These are phyloP conservation scores for Tetrapedia diversipes DNA, from an alignment of 2,888 invertebrate genomes.

Conservation along the genomic window DNA sequence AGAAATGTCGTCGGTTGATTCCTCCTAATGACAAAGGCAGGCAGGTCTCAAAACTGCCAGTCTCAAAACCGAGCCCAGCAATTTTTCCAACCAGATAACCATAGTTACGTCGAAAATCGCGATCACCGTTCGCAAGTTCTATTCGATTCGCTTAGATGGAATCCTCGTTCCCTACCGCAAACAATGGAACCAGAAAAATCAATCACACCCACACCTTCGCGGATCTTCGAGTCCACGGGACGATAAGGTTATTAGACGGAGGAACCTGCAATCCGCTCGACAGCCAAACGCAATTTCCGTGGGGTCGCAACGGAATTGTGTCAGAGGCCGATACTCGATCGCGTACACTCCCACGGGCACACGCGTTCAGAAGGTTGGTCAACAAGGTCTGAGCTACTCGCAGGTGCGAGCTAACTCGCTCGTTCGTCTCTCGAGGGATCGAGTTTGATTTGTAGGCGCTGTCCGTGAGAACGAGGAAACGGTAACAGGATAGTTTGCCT, in stretches of 20 bases:
- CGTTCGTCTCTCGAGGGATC: conserved; percentile 65
- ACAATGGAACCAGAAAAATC: not conserved
- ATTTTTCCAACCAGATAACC: not conserved
- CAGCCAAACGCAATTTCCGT: not conserved
- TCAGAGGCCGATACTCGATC: not conserved
- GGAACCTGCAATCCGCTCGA: not conserved
- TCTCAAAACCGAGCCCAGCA: not conserved
- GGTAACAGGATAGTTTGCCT: too few species aligned
- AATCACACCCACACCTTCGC: not conserved
- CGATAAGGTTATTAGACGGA: not conserved
- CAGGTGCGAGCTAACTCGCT: conserved; percentile 27
- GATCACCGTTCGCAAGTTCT: not conserved
- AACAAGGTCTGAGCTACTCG: conserved; percentile 22
- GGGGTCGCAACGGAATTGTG: not conserved
- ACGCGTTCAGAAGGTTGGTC: not conserved
- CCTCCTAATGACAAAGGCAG: too few species aligned
- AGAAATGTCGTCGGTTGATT: too few species aligned
- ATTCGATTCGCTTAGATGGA: not conserved
- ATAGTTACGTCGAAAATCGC: not conserved
- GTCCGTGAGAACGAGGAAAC: too few species aligned
- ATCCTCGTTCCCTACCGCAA: too few species aligned
- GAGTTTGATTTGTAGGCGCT: too few species aligned
- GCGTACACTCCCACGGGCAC: not conserved
- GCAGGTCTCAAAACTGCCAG: conserved; percentile 6
- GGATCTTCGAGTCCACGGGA: not conserved